Percentiles rank a stretch among this genome's conserved stretches.
phyloP scores from a whole-genome alignment of 2,797 vertebrate species.

The Macropus fuliginosus region DNA sequence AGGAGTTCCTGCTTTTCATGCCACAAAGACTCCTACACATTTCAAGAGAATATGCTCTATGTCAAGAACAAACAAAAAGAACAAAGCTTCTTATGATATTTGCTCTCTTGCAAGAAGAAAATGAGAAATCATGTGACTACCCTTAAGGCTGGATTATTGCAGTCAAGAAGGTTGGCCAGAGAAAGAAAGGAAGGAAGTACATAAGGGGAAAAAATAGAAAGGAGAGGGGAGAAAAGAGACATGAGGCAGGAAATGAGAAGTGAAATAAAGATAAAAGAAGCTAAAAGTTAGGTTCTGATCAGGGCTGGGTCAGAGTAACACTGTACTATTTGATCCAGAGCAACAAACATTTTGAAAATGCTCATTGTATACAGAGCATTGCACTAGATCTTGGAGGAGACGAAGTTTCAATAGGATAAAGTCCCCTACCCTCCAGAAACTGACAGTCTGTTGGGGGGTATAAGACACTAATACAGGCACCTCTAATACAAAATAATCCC shows the following conservation, averaged over 20 bases:
- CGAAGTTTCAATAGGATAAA: not conserved
- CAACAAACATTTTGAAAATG: not conserved
- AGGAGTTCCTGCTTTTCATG: not conserved
- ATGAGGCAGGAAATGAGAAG: not conserved
- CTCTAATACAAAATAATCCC: not conserved
- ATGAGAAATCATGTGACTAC: not conserved
- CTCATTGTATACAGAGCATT: not conserved
- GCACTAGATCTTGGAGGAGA: not conserved
- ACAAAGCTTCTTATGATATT: not conserved
- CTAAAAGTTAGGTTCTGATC: too few relatives aligned
- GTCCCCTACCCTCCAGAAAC: not conserved
- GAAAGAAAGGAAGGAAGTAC: not conserved
- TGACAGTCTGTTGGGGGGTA: not conserved
- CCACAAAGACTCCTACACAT: not conserved
- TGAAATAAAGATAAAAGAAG: not conserved
- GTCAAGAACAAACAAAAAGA: not conserved
- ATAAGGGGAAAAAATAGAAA: not conserved
- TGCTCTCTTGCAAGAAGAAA: not conserved
- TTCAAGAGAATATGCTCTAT: not conserved
- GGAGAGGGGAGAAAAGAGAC: not conserved
- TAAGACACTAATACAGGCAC: not conserved
- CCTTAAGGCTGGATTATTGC: not conserved
- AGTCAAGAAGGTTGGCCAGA: not conserved
- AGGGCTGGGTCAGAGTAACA: not conserved
- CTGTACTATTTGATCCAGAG: not conserved